Percentiles rank a stretch among this genome's conserved stretches.
phyloP scores from a whole-genome alignment of 2,797 vertebrate species.

The Champsocephalus esox region DNA sequence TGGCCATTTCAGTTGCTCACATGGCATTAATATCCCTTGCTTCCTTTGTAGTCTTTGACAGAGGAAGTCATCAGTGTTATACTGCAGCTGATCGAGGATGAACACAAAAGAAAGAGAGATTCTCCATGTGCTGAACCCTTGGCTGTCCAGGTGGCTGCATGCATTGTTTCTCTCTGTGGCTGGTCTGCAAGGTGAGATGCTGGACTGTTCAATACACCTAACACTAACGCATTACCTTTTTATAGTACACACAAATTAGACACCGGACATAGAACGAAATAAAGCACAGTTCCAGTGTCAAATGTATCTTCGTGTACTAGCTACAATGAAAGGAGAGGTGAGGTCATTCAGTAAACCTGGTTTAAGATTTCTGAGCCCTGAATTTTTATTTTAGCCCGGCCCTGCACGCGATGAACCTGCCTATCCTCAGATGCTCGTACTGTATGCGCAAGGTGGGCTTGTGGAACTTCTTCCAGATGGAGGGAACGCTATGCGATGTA shows the following conservation, averaged over 20 bases:
- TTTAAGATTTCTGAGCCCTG: slow-evolving; percentile 19
- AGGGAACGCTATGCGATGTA: slow-evolving; percentile 69
- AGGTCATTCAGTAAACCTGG: neutral
- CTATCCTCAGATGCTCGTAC: slow-evolving; percentile 90
- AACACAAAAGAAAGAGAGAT: slow-evolving; percentile 80
- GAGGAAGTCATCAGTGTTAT: slow-evolving; percentile 90
- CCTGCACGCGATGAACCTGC: slow-evolving; percentile 83
- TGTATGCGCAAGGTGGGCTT: slow-evolving; percentile 95
- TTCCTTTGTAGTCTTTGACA: slow-evolving; percentile 85
- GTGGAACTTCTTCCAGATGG: slow-evolving; percentile 94
- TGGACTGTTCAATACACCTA: neutral
- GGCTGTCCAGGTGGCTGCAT: slow-evolving; percentile 91
- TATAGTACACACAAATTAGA: neutral
- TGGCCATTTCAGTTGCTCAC: neutral
- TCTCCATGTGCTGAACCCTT: slow-evolving; percentile 79
- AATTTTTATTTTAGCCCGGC: slow-evolving; percentile 74
- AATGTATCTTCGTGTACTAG: neutral
- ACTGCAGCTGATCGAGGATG: slow-evolving; percentile 90
- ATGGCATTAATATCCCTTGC: neutral
- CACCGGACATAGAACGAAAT: neutral
- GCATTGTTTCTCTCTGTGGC: slow-evolving; percentile 91
- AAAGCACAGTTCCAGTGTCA: neutral
- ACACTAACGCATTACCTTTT: neutral
- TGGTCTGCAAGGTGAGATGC: slow-evolving; percentile 90
- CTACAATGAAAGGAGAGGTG: neutral